phyloP scores from a whole-genome alignment of 1,140 invertebrate species.

The Procambarus virginalis region DNA sequence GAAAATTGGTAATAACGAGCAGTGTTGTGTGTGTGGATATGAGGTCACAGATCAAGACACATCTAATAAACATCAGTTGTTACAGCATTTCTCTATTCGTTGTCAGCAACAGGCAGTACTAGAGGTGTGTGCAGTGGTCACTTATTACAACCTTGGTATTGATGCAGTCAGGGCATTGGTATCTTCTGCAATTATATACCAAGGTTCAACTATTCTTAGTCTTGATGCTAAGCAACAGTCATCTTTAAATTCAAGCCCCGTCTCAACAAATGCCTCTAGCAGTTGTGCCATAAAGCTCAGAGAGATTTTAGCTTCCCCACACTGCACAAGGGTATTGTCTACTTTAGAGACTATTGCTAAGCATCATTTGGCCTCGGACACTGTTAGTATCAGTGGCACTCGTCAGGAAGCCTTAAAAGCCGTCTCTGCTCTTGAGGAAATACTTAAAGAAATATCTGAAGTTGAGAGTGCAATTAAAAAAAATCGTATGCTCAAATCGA shows the following conservation, averaged over 20 bases:
- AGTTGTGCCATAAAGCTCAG: constrained; percentile 38
- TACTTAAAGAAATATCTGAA: constrained; percentile 52
- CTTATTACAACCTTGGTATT: constrained; percentile 49
- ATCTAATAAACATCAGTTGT: constrained; percentile 31
- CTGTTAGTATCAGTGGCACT: constrained; percentile 42
- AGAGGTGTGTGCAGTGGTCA: constrained; percentile 50
- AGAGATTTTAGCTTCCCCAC: constrained; percentile 47
- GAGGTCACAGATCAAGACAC: constrained; percentile 33
- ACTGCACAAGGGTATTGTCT: constrained; percentile 44
- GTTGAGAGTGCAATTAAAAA: constrained; percentile 40
- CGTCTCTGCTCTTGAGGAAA: constrained; percentile 41
- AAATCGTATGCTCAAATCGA: constrained; percentile 56
- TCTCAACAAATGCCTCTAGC: background rate
- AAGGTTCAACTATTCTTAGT: constrained; percentile 28
- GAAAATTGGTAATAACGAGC: constrained; percentile 10
- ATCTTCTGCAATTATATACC: constrained; percentile 28
- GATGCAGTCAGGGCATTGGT: constrained; percentile 46
- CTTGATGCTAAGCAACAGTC: constrained; percentile 43
- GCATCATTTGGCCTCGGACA: constrained; percentile 23
- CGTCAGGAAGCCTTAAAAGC: constrained; percentile 52
- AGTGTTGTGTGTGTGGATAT: constrained; percentile 39
- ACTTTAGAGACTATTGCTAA: constrained; percentile 46
- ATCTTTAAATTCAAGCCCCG: background rate
- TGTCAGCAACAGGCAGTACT: constrained; percentile 54
- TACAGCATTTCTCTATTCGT: constrained; percentile 36